Conservation (phyloP, 1,140 invertebrate species). For the Sycophaga agraensis region DNA sequence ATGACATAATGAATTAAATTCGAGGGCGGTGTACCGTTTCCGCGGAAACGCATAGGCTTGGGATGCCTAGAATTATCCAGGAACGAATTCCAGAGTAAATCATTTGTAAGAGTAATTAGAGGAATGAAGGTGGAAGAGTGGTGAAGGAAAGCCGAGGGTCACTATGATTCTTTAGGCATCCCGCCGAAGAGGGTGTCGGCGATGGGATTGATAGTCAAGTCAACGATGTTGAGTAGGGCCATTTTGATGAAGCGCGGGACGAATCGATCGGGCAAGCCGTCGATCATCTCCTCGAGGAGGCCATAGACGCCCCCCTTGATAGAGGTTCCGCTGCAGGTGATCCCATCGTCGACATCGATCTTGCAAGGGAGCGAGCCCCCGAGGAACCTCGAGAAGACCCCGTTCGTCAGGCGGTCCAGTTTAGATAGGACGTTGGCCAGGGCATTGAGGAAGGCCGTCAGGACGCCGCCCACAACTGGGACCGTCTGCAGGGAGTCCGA, state of each 20-base stretch:
- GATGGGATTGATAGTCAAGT: neutral
- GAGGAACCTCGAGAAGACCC: slow-evolving; percentile 22
- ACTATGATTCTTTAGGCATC: neutral
- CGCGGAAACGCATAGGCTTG: too few species aligned
- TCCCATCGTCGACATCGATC: neutral
- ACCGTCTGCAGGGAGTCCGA: neutral
- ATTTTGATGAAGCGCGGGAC: slow-evolving; percentile 27
- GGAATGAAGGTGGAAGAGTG: too few species aligned
- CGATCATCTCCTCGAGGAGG: neutral
- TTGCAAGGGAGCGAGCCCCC: slow-evolving; percentile 32
- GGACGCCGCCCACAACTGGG: slow-evolving; percentile 3
- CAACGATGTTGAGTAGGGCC: neutral
- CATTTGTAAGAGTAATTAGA: too few species aligned
- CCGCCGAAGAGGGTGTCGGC: slow-evolving; percentile 27
- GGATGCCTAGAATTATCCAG: too few species aligned
- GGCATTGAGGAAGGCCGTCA: neutral
- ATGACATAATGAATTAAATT: too few species aligned
- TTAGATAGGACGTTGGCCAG: neutral
- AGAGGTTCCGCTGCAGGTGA: slow-evolving; percentile 17
- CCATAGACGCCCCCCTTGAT: slow-evolving; percentile 7
- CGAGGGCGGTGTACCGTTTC: too few species aligned
- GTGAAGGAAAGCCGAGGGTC: too few species aligned
- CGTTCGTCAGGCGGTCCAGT: slow-evolving; percentile 22
- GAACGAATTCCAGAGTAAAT: too few species aligned
- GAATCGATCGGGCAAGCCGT: slow-evolving; percentile 19